Evolutionary conservation across 2,113 vertebrate species (phyloP).

Genomic region (Merops nubicus): DNA sequence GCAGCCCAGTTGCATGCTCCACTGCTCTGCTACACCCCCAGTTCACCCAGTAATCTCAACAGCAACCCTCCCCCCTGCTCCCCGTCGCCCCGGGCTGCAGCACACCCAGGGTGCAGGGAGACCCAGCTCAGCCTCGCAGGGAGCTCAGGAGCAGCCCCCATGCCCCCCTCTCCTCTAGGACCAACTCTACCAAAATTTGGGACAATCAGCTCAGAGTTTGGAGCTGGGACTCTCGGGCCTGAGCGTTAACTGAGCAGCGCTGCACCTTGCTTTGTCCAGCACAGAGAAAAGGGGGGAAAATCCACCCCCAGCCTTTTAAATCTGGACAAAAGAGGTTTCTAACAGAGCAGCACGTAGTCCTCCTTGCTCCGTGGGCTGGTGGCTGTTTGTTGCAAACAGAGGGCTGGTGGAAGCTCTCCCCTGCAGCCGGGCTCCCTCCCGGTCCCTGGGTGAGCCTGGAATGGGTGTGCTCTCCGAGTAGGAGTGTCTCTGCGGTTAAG

Average conservation of each 20-base stretch:
- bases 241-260: neutral
- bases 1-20: neutral
- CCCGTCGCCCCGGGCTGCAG: neutral
- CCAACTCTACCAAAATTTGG: neutral
- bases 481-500: conserved; percentile 63
- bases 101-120: neutral
- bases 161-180: fast-evolving
- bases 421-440: neutral
- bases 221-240: neutral
- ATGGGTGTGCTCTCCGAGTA: conserved; percentile 65
- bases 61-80: neutral
- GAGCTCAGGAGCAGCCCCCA: neutral
- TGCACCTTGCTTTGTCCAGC: neutral
- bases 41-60: neutral
- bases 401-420: neutral
- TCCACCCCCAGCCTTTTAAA: neutral
- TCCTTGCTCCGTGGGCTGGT: neutral
- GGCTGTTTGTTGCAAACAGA: too few species aligned
- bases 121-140: neutral
- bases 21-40: neutral
- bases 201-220: neutral
- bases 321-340: neutral
- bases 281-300: neutral
- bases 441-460: conserved; percentile 28
- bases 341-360: neutral